Percentiles rank a stretch among this genome's conserved stretches.
Conservation (phyloP, 2,113 vertebrate species). For the Oncorhynchus keta region DNA sequence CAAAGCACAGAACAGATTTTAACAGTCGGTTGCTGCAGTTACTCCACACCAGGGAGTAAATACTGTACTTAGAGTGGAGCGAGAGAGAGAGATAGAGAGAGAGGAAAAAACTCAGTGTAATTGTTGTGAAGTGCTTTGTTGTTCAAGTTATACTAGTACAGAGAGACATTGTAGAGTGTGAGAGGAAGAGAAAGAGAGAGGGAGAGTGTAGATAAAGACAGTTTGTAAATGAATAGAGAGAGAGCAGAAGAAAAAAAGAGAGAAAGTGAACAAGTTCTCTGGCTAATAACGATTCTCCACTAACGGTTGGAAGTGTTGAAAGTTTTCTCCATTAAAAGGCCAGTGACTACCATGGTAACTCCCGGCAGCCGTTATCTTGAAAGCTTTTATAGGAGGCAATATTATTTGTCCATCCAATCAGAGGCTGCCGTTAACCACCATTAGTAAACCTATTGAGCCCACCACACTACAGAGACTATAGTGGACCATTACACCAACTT, state of each 20-base stretch:
- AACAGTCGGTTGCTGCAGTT: conserved; percentile 46
- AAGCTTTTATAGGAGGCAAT: neutral
- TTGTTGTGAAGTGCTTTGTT: conserved; percentile 51
- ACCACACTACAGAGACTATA: neutral
- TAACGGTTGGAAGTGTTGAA: neutral
- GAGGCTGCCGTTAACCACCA: conserved; percentile 1
- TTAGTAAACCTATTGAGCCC: neutral
- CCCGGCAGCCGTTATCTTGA: neutral
- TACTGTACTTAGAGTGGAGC: conserved; percentile 31
- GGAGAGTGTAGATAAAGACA: neutral
- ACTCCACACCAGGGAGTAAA: conserved; percentile 45
- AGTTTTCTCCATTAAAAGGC: conserved; percentile 4
- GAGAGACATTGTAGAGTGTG: conserved; percentile 11
- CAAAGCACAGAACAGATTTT: conserved; percentile 53
- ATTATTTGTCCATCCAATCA: neutral
- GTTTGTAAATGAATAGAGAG: neutral
- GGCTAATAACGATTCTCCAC: neutral
- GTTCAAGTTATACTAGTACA: conserved; percentile 35
- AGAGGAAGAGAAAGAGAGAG: conserved; percentile 1
- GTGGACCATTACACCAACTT: neutral
- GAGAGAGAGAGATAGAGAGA: neutral
- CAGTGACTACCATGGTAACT: neutral
- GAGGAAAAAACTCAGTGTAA: conserved; percentile 20
- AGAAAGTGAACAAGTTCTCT: neutral
- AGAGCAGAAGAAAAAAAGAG: conserved; percentile 32